Conservation (phyloP, 1,140 invertebrate species). For the Drosophila melanogaster region DNA sequence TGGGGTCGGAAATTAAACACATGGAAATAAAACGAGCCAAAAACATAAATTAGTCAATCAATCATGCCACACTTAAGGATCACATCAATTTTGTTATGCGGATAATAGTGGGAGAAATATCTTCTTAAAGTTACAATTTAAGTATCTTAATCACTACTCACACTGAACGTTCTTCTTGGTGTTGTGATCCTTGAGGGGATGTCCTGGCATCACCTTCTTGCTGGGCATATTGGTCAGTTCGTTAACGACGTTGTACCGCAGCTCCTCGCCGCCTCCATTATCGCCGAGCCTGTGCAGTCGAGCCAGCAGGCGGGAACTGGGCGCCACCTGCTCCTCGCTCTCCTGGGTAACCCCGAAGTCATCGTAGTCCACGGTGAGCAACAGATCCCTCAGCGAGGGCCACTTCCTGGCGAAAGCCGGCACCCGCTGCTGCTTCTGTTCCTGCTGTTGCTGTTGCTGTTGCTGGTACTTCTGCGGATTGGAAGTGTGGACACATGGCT, state of each 20-base stretch:
- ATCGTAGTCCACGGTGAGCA: constrained; percentile 68
- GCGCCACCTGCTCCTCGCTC: constrained; percentile 40
- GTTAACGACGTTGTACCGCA: constrained; percentile 43
- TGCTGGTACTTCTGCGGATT: constrained; percentile 40
- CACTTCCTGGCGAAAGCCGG: constrained; percentile 62
- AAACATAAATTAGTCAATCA: constrained; percentile 40
- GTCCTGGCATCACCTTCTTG: constrained; percentile 51
- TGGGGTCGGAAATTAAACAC: constrained; percentile 26
- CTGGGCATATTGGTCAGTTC: constrained; percentile 44
- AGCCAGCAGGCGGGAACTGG: constrained; percentile 47
- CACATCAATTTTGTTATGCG: neutral
- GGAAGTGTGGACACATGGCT: neutral
- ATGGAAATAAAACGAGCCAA: constrained; percentile 42
- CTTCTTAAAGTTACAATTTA: neutral
- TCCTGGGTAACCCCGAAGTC: constrained; percentile 34
- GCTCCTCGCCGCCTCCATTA: constrained; percentile 28
- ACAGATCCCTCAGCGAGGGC: constrained; percentile 67
- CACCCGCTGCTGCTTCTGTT: constrained; percentile 23
- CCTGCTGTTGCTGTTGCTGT: constrained; percentile 25
- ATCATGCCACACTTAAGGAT: constrained; percentile 24
- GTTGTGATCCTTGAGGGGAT: constrained; percentile 61
- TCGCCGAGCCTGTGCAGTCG: constrained; percentile 60
- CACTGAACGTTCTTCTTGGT: constrained; percentile 82
- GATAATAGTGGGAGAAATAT: too few relatives aligned
- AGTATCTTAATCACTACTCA: constrained; percentile 38